These are phyloP conservation scores for Pogonus chalceus DNA, from an alignment of 1,140 invertebrate species.

Conservation along the genomic window DNA sequence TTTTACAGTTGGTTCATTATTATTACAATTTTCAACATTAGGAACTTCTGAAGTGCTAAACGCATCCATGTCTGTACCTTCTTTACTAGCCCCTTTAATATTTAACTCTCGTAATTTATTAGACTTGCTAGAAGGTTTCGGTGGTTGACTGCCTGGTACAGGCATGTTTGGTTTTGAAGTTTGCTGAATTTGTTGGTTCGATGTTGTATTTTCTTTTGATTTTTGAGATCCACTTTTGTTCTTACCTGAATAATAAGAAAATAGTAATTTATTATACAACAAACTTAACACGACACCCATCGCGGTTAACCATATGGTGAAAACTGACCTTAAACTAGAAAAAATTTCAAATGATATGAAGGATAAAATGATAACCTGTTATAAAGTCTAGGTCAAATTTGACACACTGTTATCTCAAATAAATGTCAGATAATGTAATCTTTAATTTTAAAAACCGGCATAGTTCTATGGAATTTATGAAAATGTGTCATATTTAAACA, in stretches of 20 bases:
- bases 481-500: neutral
- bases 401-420: too few species aligned
- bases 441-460: too few species aligned
- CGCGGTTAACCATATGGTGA: neutral
- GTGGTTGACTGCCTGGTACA: neutral
- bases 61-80: conserved; percentile 38
- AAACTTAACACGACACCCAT: neutral
- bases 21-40: conserved; percentile 9
- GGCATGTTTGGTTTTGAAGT: neutral
- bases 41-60: conserved; percentile 21
- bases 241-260: neutral
- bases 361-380: too few species aligned
- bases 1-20: conserved; percentile 11
- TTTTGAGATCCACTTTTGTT: neutral
- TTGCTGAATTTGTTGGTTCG: neutral
- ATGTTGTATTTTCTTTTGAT: neutral
- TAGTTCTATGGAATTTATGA: too few species aligned
- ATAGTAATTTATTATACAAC: neutral
- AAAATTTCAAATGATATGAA: too few species aligned
- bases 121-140: conserved; percentile 20
- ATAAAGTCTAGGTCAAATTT: too few species aligned
- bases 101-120: conserved; percentile 33
- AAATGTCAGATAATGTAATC: too few species aligned
- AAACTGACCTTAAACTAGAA: neutral
- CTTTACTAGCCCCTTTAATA: conserved; percentile 33